Conservation (phyloP, 1,140 invertebrate species). For the Asbolus verrucosus region DNA sequence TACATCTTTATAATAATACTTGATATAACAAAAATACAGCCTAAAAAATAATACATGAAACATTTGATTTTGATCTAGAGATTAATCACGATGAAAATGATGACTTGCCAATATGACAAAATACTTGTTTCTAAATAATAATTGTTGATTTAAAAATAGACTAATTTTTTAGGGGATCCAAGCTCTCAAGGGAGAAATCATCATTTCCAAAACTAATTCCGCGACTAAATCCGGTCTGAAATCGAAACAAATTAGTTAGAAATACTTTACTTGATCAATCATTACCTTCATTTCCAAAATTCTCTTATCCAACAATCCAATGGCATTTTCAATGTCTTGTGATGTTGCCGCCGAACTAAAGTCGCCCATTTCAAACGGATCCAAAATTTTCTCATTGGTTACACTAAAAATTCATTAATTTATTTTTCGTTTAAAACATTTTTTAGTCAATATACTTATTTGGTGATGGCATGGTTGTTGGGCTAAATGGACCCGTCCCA, state of each 20-base stretch:
- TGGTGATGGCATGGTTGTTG: conserved; percentile 49
- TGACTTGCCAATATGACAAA: conserved; percentile 52
- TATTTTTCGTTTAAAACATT: not conserved
- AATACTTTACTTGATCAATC: conserved; percentile 1
- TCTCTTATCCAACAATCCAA: conserved; percentile 82
- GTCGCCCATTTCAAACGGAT: conserved; percentile 86
- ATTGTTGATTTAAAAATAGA: conserved; percentile 42
- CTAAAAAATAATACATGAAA: conserved; percentile 40
- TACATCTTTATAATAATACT: conserved; percentile 48
- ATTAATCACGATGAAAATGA: conserved; percentile 34
- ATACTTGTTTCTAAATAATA: conserved; percentile 8
- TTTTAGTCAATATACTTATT: conserved; percentile 51
- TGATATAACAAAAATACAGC: conserved; percentile 43
- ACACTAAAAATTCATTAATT: conserved; percentile 48
- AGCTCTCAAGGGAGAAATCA: conserved; percentile 87
- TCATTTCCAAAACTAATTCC: conserved; percentile 83
- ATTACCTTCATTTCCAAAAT: conserved; percentile 86
- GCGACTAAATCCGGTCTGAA: conserved; percentile 82
- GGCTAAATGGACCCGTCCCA: conserved; percentile 74
- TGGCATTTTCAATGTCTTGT: conserved; percentile 76
- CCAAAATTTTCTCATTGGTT: conserved; percentile 64
- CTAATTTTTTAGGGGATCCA: conserved; percentile 78
- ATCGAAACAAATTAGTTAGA: conserved; percentile 58
- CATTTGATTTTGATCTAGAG: conserved; percentile 41
- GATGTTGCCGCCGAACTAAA: conserved; percentile 70